A percentile compares a stretch with the other conserved stretches of the same genome.
Conservation (phyloP, 2,797 vertebrate genomes). For the Melanotaenia boesemani region DNA sequence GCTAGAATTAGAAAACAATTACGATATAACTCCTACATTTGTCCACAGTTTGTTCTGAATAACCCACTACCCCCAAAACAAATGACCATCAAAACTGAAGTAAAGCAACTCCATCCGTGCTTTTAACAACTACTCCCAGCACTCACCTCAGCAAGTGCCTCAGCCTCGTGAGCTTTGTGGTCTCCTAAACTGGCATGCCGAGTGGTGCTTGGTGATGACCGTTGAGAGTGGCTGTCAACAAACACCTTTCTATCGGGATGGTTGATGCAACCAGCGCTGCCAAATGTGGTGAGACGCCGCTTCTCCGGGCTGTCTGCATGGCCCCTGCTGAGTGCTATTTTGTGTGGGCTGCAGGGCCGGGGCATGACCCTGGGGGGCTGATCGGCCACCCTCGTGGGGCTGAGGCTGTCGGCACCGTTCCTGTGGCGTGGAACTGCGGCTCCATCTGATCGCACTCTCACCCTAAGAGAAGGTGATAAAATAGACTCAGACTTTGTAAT, state of each 20-base stretch:
- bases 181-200: slow-evolving; percentile 93
- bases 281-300: slow-evolving; percentile 90
- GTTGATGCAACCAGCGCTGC: slow-evolving; percentile 89
- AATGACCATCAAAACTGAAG: not conserved
- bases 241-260: slow-evolving; percentile 90
- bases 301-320: slow-evolving; percentile 91
- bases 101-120: not conserved
- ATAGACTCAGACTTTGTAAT: not conserved
- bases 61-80: not conserved
- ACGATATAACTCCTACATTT: not conserved
- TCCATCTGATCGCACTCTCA: slow-evolving; percentile 92
- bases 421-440: slow-evolving; percentile 89
- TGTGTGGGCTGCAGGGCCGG: slow-evolving; percentile 94
- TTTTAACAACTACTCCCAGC: not conserved
- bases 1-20: not conserved
- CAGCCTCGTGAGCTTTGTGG: slow-evolving; percentile 93
- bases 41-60: not conserved
- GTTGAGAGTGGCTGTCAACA: slow-evolving; percentile 84
- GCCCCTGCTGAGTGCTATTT: slow-evolving; percentile 86
- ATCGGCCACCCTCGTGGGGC: slow-evolving; percentile 87
- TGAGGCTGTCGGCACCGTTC: slow-evolving; percentile 88
- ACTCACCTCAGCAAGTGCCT: slow-evolving; percentile 92
- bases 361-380: slow-evolving; percentile 90
- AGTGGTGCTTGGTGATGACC: slow-evolving; percentile 85
- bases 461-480: slow-evolving; percentile 71